Base-by-base conservation (phyloP, 2,888 invertebrate genomes). In the Philaethria dido region DNA sequence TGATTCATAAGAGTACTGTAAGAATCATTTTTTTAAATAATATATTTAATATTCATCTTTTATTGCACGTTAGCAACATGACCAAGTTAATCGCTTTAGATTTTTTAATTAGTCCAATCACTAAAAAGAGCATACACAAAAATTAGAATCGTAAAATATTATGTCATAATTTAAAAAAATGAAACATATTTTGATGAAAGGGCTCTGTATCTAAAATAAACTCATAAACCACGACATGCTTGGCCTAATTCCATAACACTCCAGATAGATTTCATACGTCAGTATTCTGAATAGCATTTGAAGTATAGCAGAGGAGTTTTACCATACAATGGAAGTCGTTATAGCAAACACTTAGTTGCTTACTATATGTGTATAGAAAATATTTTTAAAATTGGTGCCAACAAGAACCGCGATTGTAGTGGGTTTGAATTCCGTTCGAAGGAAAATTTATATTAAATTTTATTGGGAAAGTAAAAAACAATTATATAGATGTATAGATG, bases 171-270 rank as follows among this genome's bases (percentile, higher is more conserved):
- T 39, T 36, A 14, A 9, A 14, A 57, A 42, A 22, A 22, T 33
- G 33, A 11, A 20, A 8, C 20, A 42, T 47, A 33, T 33, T 39
- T 2, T 25, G 47, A 36, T 57, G 11, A 39, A 64, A 64, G 55
- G 57, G 11, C 47, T 39, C 13, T 64, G 47, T 45, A 29, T 36
- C 36, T 48, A 55, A 70, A 64, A 66, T 63, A 64, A 66, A 22
- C 42, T 57, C 62, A 63, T 52, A 63, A 48, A 62, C 47, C 52
- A 48, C 25, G 54, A 57, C 52, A 59, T 54, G 62, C 59, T 66
- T 64, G 66, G 64, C 70, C 70, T 64, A 71, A 39, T 66, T 71
- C 52, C 64, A 62, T 57, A 69, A 69, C 64, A 66, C 48, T 65
- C 48, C 14, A 63, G 68, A 64, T 68, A 54, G 47, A 55, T 64